These are phyloP conservation scores for Microtus pennsylvanicus DNA, from an alignment of 2,113 vertebrate species.

Conservation along the genomic window DNA sequence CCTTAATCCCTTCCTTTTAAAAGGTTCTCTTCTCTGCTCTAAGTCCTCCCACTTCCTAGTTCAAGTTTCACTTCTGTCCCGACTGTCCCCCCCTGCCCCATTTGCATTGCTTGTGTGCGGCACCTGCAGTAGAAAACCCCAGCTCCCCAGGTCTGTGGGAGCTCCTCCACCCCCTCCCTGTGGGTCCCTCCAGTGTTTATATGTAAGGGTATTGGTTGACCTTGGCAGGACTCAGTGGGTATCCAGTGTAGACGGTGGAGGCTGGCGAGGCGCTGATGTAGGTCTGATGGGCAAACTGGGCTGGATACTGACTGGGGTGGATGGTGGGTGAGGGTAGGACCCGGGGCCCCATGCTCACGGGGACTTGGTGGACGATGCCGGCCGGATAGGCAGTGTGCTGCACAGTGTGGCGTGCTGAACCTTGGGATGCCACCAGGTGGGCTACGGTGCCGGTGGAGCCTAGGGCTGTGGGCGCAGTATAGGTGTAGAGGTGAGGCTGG, in stretches of 20 bases:
- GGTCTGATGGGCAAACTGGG: slow-evolving; percentile 98
- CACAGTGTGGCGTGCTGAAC: slow-evolving; percentile 93
- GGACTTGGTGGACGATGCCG: slow-evolving; percentile 97
- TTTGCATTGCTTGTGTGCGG: slow-evolving; percentile 84
- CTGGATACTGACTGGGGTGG: slow-evolving; percentile 97
- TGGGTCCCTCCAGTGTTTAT: slow-evolving; percentile 90
- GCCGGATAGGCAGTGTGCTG: slow-evolving; percentile 95
- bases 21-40: slow-evolving; percentile 82
- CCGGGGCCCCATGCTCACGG: slow-evolving; percentile 96
- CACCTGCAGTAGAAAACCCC: slow-evolving; percentile 83
- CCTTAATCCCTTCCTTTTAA: slow-evolving; percentile 83
- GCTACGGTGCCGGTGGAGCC: slow-evolving; percentile 96
- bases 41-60: slow-evolving; percentile 75
- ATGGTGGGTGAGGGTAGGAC: slow-evolving; percentile 96
- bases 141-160: background rate
- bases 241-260: slow-evolving; percentile 99
- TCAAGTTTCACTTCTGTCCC: slow-evolving; percentile 83
- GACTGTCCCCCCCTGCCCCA: slow-evolving; percentile 57
- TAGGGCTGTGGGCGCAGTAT: slow-evolving; percentile 93
- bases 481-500: slow-evolving; percentile 98
- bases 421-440: slow-evolving; percentile 97
- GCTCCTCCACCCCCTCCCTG: slow-evolving; percentile 58
- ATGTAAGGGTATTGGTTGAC: slow-evolving; percentile 99
- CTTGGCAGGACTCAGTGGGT: slow-evolving; percentile 99
- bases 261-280: slow-evolving; percentile 99